Conservation (phyloP, 2,888 invertebrate genomes). For the Ferdinandea cuprea region DNA sequence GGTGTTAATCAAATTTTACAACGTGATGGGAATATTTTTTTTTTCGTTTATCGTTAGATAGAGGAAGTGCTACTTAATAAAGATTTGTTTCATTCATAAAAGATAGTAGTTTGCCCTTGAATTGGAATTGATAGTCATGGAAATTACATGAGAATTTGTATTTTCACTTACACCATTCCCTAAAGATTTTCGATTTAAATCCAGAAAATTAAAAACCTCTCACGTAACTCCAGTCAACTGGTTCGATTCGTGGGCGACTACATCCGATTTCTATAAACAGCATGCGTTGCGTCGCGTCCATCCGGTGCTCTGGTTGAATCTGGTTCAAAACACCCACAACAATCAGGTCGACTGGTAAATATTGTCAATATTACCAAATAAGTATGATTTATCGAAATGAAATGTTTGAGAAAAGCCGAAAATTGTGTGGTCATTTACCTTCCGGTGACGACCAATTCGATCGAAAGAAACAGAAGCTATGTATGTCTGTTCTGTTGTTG, state of each 20-base stretch:
- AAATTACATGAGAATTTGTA: no score
- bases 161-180: no score
- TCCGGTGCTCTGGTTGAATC: conserved; percentile 42
- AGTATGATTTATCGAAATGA: conserved; percentile 14
- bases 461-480: conserved; percentile 25
- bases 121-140: no score
- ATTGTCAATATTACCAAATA: conserved; percentile 53
- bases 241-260: not conserved
- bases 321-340: conserved; percentile 30
- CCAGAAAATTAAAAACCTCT: not conserved
- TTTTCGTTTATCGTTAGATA: not conserved
- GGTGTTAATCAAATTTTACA: conserved; percentile 35
- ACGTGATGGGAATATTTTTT: conserved; percentile 9
- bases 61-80: not conserved
- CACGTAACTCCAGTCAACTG: conserved; percentile 4
- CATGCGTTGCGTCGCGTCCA: conserved; percentile 9
- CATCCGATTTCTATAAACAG: not conserved
- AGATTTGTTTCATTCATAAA: not conserved
- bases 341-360: conserved; percentile 2
- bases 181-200: not conserved
- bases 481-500: no score
- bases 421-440: conserved; percentile 64
- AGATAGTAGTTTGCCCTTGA: no score
- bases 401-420: conserved; percentile 10
- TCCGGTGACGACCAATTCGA: conserved; percentile 60